Evolutionary conservation across 2,113 vertebrate genomes (phyloP).

Genomic region (Tursiops truncatus): DNA sequence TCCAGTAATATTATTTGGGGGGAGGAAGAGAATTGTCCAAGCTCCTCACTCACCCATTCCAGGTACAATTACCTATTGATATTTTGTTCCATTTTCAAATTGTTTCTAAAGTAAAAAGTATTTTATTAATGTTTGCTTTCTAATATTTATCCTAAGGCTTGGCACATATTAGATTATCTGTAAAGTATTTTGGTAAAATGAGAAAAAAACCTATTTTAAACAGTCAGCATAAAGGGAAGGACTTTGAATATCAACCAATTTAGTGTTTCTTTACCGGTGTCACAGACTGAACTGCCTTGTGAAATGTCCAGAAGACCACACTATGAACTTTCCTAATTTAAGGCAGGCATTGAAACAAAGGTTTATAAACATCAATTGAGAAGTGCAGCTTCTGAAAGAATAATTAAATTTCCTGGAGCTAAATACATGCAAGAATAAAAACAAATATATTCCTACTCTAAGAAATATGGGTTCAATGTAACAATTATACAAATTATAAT

Average conservation of each 20-base stretch:
- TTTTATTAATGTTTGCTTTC: background rate
- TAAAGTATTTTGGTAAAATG: background rate
- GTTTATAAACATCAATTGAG: background rate
- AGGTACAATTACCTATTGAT: background rate
- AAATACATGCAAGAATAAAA: background rate
- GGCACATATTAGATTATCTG: background rate
- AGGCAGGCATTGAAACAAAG: background rate
- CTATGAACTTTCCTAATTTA: background rate
- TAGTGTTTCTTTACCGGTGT: background rate
- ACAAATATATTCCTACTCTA: background rate
- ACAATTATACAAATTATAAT: background rate
- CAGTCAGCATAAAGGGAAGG: background rate
- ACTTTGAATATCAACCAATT: background rate
- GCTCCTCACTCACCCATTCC: background rate
- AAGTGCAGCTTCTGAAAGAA: background rate
- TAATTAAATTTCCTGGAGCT: background rate
- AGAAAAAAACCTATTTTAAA: background rate
- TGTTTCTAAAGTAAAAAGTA: background rate
- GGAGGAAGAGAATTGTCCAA: background rate
- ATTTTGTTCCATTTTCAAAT: background rate
- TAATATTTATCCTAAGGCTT: background rate
- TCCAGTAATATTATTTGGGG: background rate
- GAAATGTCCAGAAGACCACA: background rate
- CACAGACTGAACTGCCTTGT: background rate
- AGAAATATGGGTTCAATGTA: background rate